Evolutionary conservation across 2,888 invertebrate genomes (phyloP).

Genomic region (Sesia apiformis): DNA sequence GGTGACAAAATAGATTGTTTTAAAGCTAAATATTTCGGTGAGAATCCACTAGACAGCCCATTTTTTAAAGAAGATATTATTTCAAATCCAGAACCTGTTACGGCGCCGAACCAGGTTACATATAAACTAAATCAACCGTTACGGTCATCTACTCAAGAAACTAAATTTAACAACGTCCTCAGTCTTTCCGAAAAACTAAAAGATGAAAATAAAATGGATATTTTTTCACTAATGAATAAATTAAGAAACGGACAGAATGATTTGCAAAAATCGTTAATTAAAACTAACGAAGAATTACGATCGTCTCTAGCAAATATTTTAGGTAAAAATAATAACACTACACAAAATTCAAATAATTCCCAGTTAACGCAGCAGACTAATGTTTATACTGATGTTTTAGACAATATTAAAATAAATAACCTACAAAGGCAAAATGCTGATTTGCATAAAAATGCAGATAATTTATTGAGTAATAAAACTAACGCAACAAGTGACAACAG

Average conservation of each 20-base stretch:
- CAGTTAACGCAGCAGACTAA: constrained; percentile 25
- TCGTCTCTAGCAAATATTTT: constrained; percentile 7
- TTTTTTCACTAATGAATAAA: constrained; percentile 26
- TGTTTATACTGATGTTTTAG: constrained; percentile 62
- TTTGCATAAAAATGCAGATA: background rate
- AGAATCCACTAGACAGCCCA: constrained; percentile 83
- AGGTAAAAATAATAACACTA: constrained; percentile 7
- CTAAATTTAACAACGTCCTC: constrained; percentile 8
- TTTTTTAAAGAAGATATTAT: constrained; percentile 77
- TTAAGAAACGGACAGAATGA: constrained; percentile 18
- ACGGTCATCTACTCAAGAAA: constrained; percentile 8
- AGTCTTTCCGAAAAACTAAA: constrained; percentile 11
- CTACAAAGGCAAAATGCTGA: background rate
- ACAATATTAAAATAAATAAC: constrained; percentile 42
- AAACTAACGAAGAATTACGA: constrained; percentile 13
- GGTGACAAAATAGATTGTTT: constrained; percentile 85
- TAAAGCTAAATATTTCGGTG: constrained; percentile 83
- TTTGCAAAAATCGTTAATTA: constrained; percentile 14
- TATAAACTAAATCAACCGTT: constrained; percentile 18
- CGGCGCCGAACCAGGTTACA: constrained; percentile 22
- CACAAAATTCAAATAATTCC: constrained; percentile 2
- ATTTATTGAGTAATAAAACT: background rate
- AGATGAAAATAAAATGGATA: constrained; percentile 14
- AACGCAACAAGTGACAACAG: background rate
- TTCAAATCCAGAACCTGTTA: constrained; percentile 57